Evolutionary conservation across 2,113 vertebrate genomes (phyloP).

Genomic region (Peromyscus leucopus): DNA sequence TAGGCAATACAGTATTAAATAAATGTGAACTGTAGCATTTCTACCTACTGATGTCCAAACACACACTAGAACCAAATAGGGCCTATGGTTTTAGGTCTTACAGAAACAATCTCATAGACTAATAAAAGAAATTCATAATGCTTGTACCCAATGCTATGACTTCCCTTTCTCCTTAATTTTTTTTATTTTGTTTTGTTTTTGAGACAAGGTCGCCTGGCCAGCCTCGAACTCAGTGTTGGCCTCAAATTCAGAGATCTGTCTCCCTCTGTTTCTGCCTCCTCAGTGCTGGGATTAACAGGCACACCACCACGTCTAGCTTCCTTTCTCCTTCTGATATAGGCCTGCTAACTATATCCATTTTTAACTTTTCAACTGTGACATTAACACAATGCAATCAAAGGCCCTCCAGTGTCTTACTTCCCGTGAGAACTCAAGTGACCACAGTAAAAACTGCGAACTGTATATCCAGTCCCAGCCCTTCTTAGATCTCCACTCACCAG

Average conservation of each 20-base stretch:
- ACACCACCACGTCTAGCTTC: not conserved
- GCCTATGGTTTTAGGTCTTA: not conserved
- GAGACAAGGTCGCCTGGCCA: not conserved
- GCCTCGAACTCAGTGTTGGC: not conserved
- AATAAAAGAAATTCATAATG: not conserved
- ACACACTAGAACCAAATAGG: not conserved
- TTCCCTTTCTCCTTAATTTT: not conserved
- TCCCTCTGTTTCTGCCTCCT: not conserved
- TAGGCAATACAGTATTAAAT: not conserved
- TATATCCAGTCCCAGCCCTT: not conserved
- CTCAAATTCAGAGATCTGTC: not conserved
- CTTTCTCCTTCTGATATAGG: not conserved
- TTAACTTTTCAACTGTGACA: not conserved
- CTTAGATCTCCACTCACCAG: not conserved
- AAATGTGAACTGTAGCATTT: not conserved
- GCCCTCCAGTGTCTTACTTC: not conserved
- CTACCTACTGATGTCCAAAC: not conserved
- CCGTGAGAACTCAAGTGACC: conserved; percentile 7
- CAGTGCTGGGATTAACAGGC: not conserved
- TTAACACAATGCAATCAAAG: conserved; percentile 12
- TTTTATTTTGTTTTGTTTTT: not conserved
- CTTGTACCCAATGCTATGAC: not conserved
- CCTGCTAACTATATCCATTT: not conserved
- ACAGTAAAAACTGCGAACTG: not conserved
- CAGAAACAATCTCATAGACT: not conserved